Percentiles rank a stretch among this genome's conserved stretches.
These are phyloP conservation scores for Eupeodes latifasciatus DNA, from an alignment of 2,888 invertebrate species.

Conservation along the genomic window DNA sequence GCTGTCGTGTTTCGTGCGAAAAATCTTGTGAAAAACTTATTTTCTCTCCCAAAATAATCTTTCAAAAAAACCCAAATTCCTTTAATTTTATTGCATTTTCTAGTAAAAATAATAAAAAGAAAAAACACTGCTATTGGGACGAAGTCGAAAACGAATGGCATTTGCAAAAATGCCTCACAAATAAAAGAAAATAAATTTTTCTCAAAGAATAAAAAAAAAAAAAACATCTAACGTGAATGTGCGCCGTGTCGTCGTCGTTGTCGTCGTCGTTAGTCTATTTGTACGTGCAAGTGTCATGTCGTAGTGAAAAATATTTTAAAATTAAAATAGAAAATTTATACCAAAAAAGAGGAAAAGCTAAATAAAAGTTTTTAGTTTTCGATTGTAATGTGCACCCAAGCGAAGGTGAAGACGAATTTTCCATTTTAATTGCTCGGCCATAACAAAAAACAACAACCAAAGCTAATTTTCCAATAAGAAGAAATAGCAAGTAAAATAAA, in stretches of 20 bases:
- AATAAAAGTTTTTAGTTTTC: conserved; percentile 33
- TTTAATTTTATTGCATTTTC: conserved; percentile 1
- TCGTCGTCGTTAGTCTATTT: conserved; percentile 28
- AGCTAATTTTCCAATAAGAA: conserved; percentile 21
- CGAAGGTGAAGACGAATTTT: conserved; percentile 51
- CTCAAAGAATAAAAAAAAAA: conserved; percentile 17
- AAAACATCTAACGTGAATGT: conserved; percentile 50
- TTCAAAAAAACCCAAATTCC: conserved; percentile 34
- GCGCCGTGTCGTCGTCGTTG: conserved; percentile 35
- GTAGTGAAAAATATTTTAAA: conserved; percentile 55
- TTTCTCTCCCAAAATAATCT: conserved; percentile 40
- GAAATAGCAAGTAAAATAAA: background rate
- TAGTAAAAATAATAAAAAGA: conserved; percentile 3
- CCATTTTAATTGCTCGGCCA: conserved; percentile 55
- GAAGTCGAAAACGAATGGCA: conserved; percentile 30
- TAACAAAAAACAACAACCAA: conserved; percentile 29
- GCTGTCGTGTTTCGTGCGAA: conserved; percentile 75
- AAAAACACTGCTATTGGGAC: conserved; percentile 28
- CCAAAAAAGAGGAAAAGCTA: conserved; percentile 50
- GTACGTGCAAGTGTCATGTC: conserved; percentile 61
- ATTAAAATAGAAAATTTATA: conserved; percentile 48
- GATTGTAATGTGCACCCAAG: conserved; percentile 65
- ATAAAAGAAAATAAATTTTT: conserved; percentile 52
- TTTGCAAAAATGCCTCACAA: conserved; percentile 71
- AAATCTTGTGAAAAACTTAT: conserved; percentile 60